Evolutionary conservation across 2,888 invertebrate species (phyloP), one percentile per base, ranked within the genome.

Genomic region (Nezara viridula): DNA sequence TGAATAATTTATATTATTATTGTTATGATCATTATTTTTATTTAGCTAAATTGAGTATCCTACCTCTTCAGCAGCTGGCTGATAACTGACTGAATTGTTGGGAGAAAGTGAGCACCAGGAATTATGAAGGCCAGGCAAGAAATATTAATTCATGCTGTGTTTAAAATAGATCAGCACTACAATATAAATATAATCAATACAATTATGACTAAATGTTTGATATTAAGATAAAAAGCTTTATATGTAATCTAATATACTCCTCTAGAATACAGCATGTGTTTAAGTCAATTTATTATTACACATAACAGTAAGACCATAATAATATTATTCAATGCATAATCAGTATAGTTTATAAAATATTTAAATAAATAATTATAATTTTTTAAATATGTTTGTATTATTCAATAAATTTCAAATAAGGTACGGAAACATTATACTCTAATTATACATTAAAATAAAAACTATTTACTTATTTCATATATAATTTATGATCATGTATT

Each of bases 61-160:
- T 81, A 44, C 81, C 81, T 81, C 44, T 81, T 44, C 44, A 81
- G 44, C 81, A 81, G 44, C 81, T n/a, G 44, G 44, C 44, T 81
- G 81, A 40, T 47, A 81, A 81, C 81, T 81, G 44, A 81, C 44
- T 14, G 81, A 44, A 44, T n/a, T 14, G 19, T 37, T 37, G 37
- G 21, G 81, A n/a, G 81, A 81, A 44, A 81, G 44, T 44, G 44
- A n/a, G 44, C 2, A n/a, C 81, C 4, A 81, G n/a, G 44, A 24
- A 44, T n/a, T n/a, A 81, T 81, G 44, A 81, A 81, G 81, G 81
- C 21, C 81, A 81, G n/a, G 24, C 77, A 40, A 77, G 44, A 40
- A 77, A 44, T n/a, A 44, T 44, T 81, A 44, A 44, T 81, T 81
- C 44, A 44, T 44, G 47, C n/a, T n/a, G 37, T 32, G 9, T 37